Evolutionary conservation across 2,797 vertebrate genomes (phyloP).

Genomic region (Xenops minutus): DNA sequence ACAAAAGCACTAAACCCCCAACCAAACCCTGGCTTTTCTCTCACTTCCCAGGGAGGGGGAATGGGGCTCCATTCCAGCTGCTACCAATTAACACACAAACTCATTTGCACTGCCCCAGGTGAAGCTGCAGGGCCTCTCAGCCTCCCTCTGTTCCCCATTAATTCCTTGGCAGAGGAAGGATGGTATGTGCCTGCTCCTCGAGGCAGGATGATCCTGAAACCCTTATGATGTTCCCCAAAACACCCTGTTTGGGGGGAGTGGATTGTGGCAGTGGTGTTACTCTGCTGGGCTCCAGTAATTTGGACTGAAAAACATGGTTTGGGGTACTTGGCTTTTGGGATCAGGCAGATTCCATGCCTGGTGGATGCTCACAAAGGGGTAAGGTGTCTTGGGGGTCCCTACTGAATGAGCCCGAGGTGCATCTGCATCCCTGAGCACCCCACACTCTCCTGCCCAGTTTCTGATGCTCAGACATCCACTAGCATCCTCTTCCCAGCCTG

Average conservation of each 20-base stretch:
- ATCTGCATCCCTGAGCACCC: not conserved
- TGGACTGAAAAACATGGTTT: accelerated
- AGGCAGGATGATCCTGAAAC: not conserved
- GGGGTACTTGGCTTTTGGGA: not conserved
- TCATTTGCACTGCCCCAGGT: not conserved
- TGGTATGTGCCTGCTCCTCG: not conserved
- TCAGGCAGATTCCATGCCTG: not conserved
- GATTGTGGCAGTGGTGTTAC: not conserved
- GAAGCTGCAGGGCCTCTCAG: not conserved
- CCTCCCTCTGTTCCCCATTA: not conserved
- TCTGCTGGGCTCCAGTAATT: accelerated
- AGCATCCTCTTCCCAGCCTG: not conserved
- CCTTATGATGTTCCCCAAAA: not conserved
- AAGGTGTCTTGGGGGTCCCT: too few species aligned
- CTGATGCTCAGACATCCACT: not conserved
- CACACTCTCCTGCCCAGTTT: accelerated
- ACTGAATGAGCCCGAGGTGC: not conserved
- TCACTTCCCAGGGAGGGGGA: too few species aligned
- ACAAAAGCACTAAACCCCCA: accelerated
- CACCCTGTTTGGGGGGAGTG: accelerated
- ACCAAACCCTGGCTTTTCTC: not conserved
- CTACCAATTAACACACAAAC: not conserved
- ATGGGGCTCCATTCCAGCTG: not conserved
- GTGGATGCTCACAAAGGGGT: accelerated
- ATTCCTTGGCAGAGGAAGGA: not conserved